Conservation (phyloP, 2,113 vertebrate genomes). For the Chloroceryle aenea region DNA sequence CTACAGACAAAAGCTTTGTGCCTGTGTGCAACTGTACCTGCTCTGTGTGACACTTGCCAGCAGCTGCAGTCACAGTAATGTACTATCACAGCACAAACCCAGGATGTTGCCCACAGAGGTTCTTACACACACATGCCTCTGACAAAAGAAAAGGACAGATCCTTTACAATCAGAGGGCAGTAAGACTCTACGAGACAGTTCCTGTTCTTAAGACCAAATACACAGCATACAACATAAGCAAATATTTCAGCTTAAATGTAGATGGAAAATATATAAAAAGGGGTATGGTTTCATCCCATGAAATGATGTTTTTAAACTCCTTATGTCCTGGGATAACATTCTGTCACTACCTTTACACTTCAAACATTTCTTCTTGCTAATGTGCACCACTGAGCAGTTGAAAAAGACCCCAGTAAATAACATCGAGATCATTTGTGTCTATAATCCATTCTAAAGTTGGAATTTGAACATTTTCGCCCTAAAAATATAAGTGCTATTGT, state of each 20-base stretch:
- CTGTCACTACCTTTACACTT: background rate
- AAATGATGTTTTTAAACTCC: background rate
- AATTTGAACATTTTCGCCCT: slow-evolving; percentile 23
- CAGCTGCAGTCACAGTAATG: background rate
- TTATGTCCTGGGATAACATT: background rate
- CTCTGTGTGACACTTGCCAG: background rate
- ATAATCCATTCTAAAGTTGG: slow-evolving; percentile 50
- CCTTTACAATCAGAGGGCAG: background rate
- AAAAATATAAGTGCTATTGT: slow-evolving; percentile 56
- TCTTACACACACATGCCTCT: background rate
- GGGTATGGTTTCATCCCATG: background rate
- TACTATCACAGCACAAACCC: background rate
- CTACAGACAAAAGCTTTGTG: background rate
- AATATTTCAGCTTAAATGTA: background rate
- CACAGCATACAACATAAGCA: background rate
- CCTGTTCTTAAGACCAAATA: background rate
- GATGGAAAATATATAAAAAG: background rate
- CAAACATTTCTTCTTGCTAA: slow-evolving; percentile 16
- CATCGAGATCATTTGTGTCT: slow-evolving; percentile 45
- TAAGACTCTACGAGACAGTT: background rate
- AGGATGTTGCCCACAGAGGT: background rate
- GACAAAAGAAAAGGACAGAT: background rate
- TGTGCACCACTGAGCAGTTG: background rate
- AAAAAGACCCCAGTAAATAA: slow-evolving; percentile 4
- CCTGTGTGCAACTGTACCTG: background rate